Evolutionary conservation across 1,140 invertebrate genomes (phyloP).

Genomic region (Liolophura sinensis): DNA sequence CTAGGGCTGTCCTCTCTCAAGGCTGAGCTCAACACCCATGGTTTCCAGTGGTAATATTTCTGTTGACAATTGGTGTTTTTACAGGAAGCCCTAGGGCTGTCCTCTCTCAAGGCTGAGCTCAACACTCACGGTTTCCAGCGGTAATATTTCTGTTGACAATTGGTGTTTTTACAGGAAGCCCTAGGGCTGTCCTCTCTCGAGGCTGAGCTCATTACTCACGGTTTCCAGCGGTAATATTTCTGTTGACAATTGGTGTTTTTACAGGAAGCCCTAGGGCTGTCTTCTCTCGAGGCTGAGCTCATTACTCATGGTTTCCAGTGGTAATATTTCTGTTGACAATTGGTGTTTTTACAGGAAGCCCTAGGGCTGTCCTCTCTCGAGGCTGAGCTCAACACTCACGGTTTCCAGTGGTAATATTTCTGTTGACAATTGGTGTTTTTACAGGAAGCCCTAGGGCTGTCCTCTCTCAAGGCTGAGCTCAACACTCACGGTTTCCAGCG

Average conservation of each 20-base stretch:
- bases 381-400: constrained; percentile 46
- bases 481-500: constrained; percentile 49
- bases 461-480: constrained; percentile 48
- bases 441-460: constrained; percentile 53
- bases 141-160: too few relatives aligned
- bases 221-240: constrained; percentile 53
- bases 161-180: constrained; percentile 53
- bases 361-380: constrained; percentile 45
- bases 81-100: constrained; percentile 53
- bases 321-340: too few relatives aligned
- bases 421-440: constrained; percentile 14
- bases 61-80: constrained; percentile 6
- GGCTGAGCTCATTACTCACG: constrained; percentile 46
- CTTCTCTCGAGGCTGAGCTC: constrained; percentile 47
- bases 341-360: constrained; percentile 53
- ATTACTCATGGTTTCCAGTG: constrained; percentile 49
- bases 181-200: constrained; percentile 45
- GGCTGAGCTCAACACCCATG: too few relatives aligned
- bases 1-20: too few relatives aligned
- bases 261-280: constrained; percentile 53
- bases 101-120: constrained; percentile 48
- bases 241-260: too few relatives aligned
- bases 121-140: constrained; percentile 49
- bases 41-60: too few relatives aligned
- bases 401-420: constrained; percentile 53